Percentiles rank a stretch among this genome's conserved stretches.
Evolutionary conservation across 2,113 vertebrate genomes (phyloP).

Genomic region (Nerophis ophidion): DNA sequence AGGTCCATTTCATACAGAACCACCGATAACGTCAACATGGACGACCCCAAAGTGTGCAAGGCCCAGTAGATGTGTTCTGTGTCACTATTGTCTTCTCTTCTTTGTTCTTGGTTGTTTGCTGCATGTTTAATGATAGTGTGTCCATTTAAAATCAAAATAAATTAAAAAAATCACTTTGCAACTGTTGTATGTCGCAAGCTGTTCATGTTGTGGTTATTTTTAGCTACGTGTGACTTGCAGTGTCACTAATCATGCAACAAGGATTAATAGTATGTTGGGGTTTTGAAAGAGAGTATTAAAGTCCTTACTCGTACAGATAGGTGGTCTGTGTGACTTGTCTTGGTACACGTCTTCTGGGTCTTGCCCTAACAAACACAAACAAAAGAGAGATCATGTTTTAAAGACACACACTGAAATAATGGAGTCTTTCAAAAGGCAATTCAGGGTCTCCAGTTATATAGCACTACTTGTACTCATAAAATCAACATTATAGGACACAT

Average conservation of each 20-base stretch:
- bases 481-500: background rate
- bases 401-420: background rate
- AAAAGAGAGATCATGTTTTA: background rate
- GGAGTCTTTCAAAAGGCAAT: conserved; percentile 32
- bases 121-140: conserved; percentile 47
- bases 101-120: conserved; percentile 52
- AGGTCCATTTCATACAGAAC: conserved; percentile 50
- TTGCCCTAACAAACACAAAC: conserved; percentile 25
- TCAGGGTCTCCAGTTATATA: conserved; percentile 16
- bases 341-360: conserved; percentile 42
- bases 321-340: conserved; percentile 32
- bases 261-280: background rate
- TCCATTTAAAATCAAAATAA: conserved; percentile 55
- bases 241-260: background rate
- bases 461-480: background rate
- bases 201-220: conserved; percentile 40
- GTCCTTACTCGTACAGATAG: too few relatives aligned
- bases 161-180: conserved; percentile 49
- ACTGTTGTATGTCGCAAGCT: conserved; percentile 49
- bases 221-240: background rate
- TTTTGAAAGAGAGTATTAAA: background rate
- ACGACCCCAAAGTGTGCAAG: conserved; percentile 47
- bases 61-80: conserved; percentile 44
- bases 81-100: conserved; percentile 43
- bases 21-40: conserved; percentile 45